Evolutionary conservation across 1,140 invertebrate species (phyloP).

Genomic region (Dufourea novaeangliae): DNA sequence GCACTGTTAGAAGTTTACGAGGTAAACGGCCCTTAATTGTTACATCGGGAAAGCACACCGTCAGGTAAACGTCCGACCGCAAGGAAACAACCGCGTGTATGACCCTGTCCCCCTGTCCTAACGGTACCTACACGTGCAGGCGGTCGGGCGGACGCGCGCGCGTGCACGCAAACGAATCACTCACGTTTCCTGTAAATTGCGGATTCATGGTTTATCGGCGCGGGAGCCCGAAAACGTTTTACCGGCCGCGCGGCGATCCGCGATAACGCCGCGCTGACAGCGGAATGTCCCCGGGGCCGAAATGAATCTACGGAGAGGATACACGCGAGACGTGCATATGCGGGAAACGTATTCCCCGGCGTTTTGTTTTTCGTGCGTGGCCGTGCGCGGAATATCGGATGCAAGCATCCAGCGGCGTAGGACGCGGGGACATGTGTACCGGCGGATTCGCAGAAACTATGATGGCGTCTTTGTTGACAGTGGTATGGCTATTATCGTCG

Average conservation of each 20-base stretch:
- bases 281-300: slow-evolving; percentile 60
- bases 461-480: slow-evolving; percentile 11
- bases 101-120: not conserved
- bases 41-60: slow-evolving; percentile 1
- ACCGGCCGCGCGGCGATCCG: slow-evolving; percentile 61
- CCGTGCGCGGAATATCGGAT: slow-evolving; percentile 60
- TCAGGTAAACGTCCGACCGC: slow-evolving; percentile 9
- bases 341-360: slow-evolving; percentile 62
- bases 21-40: slow-evolving; percentile 44
- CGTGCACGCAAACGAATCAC: slow-evolving; percentile 62
- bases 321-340: slow-evolving; percentile 63
- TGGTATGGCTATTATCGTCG: not conserved
- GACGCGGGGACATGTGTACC: not conserved
- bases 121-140: slow-evolving; percentile 23
- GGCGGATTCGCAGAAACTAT: slow-evolving; percentile 1
- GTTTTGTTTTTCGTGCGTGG: slow-evolving; percentile 61
- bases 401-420: slow-evolving; percentile 52
- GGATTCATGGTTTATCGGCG: slow-evolving; percentile 68
- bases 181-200: slow-evolving; percentile 68
- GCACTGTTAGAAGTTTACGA: not conserved
- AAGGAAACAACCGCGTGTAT: not conserved
- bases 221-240: slow-evolving; percentile 62
- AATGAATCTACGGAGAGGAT: slow-evolving; percentile 67
- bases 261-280: slow-evolving; percentile 67
- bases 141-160: slow-evolving; percentile 44